phyloP scores from a whole-genome alignment of 2,113 vertebrate species.

The Carassius gibelio region DNA sequence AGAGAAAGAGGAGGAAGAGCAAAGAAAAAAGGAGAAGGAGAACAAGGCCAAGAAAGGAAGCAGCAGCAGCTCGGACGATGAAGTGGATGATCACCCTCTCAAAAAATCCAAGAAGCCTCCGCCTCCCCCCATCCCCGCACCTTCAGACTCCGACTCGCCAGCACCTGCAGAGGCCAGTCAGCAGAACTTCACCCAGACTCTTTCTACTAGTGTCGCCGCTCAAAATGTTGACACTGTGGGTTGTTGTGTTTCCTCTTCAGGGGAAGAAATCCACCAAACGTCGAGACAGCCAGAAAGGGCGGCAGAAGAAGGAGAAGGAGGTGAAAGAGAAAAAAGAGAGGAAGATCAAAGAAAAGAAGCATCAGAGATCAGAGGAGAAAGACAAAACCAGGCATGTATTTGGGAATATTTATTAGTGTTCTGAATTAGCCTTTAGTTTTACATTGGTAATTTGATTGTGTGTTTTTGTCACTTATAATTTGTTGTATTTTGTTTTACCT shows the following conservation, averaged over 20 bases:
- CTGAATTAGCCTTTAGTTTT: background rate
- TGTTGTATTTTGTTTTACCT: background rate
- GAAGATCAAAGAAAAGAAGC: slow-evolving; percentile 72
- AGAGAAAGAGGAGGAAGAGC: slow-evolving; percentile 90
- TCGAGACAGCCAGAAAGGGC: slow-evolving; percentile 77
- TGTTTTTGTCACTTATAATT: background rate
- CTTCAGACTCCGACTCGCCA: slow-evolving; percentile 84
- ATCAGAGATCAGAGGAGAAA: slow-evolving; percentile 80
- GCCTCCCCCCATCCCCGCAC: slow-evolving; percentile 76
- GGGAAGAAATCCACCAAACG: slow-evolving; percentile 83
- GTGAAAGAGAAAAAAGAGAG: slow-evolving; percentile 75
- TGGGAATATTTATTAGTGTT: background rate
- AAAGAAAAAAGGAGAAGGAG: slow-evolving; percentile 84
- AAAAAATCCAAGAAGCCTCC: slow-evolving; percentile 85
- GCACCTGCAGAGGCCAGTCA: slow-evolving; percentile 66
- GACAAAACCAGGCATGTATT: slow-evolving; percentile 79
- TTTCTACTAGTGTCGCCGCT: background rate
- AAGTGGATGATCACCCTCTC: slow-evolving; percentile 77
- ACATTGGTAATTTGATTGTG: background rate
- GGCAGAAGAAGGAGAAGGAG: slow-evolving; percentile 86
- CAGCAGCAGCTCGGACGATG: slow-evolving; percentile 79
- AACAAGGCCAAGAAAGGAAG: slow-evolving; percentile 69
- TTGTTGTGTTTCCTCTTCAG: slow-evolving; percentile 63
- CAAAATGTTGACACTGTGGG: background rate
- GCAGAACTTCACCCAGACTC: background rate